A percentile compares a stretch with the other conserved stretches of the same genome.
phyloP scores from a whole-genome alignment of 2,888 invertebrate species.

The Sarcophaga variegata region DNA sequence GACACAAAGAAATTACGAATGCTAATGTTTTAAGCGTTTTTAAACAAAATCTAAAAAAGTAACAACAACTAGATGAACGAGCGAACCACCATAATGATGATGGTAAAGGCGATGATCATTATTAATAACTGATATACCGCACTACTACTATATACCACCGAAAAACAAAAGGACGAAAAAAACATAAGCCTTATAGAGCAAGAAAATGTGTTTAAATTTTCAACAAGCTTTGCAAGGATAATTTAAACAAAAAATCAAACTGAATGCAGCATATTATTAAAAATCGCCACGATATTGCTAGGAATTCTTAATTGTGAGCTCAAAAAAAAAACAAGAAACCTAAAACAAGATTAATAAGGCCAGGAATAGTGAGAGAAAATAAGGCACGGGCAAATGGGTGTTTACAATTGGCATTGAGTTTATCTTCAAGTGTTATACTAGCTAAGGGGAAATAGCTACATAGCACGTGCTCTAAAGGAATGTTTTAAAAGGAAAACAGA shows the following conservation, averaged over 20 bases:
- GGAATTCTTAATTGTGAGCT: conserved; percentile 48
- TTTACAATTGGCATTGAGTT: too few species aligned
- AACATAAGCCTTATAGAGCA: not conserved
- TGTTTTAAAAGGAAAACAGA: conserved; percentile 15
- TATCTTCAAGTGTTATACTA: too few species aligned
- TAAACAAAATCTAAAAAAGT: conserved; percentile 15
- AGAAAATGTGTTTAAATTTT: conserved; percentile 55
- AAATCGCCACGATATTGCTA: conserved; percentile 52
- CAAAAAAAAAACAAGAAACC: conserved; percentile 21
- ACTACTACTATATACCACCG: too few species aligned
- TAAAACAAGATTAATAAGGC: not conserved
- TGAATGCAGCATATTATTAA: not conserved
- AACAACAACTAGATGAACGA: conserved; percentile 55
- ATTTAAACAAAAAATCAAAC: conserved; percentile 48
- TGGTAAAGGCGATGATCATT: not conserved
- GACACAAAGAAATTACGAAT: conserved; percentile 66
- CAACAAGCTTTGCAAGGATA: conserved; percentile 36
- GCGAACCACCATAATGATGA: conserved; percentile 18
- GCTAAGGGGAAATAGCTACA: conserved; percentile 39
- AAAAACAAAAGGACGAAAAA: not conserved
- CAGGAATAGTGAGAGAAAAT: not conserved
- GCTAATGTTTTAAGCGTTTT: conserved; percentile 48
- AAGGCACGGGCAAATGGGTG: not conserved
- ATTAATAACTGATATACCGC: conserved; percentile 30
- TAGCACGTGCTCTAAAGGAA: conserved; percentile 67